Evolutionary conservation across 2,888 invertebrate genomes (phyloP).

Genomic region (Corythucha ciliata): DNA sequence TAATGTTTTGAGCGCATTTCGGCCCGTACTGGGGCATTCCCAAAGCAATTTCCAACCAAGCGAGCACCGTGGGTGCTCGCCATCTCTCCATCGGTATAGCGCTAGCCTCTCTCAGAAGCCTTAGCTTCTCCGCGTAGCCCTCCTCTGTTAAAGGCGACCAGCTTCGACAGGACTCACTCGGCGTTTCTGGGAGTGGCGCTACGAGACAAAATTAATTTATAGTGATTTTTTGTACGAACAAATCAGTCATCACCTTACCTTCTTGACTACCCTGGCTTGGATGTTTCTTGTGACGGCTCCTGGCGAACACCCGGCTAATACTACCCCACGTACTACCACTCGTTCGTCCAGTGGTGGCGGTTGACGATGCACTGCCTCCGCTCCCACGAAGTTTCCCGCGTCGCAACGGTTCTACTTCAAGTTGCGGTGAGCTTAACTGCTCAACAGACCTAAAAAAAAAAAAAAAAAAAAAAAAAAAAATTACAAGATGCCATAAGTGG

Average conservation of each 20-base stretch:
- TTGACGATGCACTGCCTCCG: conserved; percentile 27
- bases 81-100: conserved; percentile 80
- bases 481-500: background rate
- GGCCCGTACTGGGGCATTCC: conserved; percentile 91
- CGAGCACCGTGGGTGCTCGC: conserved; percentile 85
- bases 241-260: conserved; percentile 40
- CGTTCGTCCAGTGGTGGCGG: conserved; percentile 25
- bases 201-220: background rate
- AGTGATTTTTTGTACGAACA: conserved; percentile 5
- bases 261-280: conserved; percentile 55
- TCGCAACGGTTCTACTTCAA: conserved; percentile 36
- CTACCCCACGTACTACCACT: conserved; percentile 68
- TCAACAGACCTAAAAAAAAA: conserved; percentile 56
- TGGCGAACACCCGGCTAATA: conserved; percentile 80
- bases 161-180: conserved; percentile 41
- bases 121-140: conserved; percentile 67
- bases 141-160: conserved; percentile 60
- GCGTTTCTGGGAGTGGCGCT: conserved; percentile 32
- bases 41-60: conserved; percentile 87
- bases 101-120: conserved; percentile 68
- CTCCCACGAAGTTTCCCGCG: conserved; percentile 33
- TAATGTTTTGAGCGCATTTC: conserved; percentile 84
- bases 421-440: conserved; percentile 59
- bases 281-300: conserved; percentile 74
- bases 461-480: background rate